These are phyloP conservation scores for Heteractis magnifica DNA, from an alignment of 92 coral and sea anemone species.

Conservation along the genomic window DNA sequence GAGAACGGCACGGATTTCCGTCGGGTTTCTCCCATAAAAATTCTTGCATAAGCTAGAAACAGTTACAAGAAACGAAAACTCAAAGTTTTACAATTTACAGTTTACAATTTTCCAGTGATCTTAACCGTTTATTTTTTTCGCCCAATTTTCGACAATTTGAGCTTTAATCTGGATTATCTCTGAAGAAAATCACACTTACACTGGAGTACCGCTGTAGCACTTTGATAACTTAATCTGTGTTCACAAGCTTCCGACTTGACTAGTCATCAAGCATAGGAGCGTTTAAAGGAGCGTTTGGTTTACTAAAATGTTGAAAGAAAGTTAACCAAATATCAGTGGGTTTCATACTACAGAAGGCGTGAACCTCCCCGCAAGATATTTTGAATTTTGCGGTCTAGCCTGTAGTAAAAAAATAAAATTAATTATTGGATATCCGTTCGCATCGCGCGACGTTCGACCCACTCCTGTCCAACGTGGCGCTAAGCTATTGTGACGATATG, in stretches of 20 bases:
- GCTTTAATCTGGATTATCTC: too few relatives aligned
- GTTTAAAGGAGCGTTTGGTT: not conserved
- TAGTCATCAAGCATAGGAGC: not conserved
- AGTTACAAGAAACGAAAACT: too few relatives aligned
- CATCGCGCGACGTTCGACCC: not conserved
- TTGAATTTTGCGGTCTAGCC: constrained; percentile 10
- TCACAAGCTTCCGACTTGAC: not conserved
- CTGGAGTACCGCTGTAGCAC: too few relatives aligned
- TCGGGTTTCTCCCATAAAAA: not conserved
- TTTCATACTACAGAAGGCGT: not conserved
- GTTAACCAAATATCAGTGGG: not conserved
- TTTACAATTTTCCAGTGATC: not conserved
- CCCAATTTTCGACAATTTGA: too few relatives aligned
- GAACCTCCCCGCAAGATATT: constrained; percentile 7
- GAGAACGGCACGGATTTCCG: not conserved
- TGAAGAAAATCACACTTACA: too few relatives aligned
- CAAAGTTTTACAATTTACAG: not conserved
- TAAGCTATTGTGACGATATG: not conserved
- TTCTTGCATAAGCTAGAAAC: not conserved
- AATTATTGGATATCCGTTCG: not conserved
- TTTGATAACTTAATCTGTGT: not conserved
- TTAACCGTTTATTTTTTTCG: too few relatives aligned
- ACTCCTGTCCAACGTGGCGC: not conserved
- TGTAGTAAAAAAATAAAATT: not conserved
- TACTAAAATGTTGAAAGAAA: not conserved